Base-by-base conservation (phyloP, 1,140 invertebrate species). In the Paraescarpia echinospica region DNA sequence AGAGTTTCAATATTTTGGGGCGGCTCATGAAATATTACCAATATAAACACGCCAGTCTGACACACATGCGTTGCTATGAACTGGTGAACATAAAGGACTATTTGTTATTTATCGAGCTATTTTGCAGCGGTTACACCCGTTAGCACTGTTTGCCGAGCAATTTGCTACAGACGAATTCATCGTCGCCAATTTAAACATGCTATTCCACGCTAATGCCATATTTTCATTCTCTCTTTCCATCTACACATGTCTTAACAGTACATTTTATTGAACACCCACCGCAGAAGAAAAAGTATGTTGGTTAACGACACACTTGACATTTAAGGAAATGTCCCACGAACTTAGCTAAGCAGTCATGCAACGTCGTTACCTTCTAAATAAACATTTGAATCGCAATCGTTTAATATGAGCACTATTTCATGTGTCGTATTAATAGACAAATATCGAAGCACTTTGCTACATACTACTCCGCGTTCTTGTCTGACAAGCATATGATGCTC, bases 401-500 rank as follows among this genome's bases (percentile, higher is more conserved):
- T 77, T 77, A 77, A 12, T 22, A 77, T 77, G 27, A 27, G 22
- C 59, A 77, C 59, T 31, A 77, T 77, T 77, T 77, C 41, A 31
- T 31, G 59, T 77, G 59, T 77, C 59, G 59, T 77, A 77, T 77
- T 77, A 77, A 77, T 77, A 77, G 59, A 77, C 59, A 77, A 77
- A 77, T 77, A 31, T 77, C 59, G 59, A 77, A 14, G 18, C 59
- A 77, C 59, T 6, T 77, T 77, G 59, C 22, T 77, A 77, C 59
- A 77, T 77, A 77, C 59, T 77, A 77, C 9, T 77, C 59, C 59
- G 59, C 59, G 59, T 77, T 77, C 59, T 77, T 77, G 59, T 77
- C 59, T 77, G 59, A 77, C 59, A 77, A 77, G 59, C 59, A 77
- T 77, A 77, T 77, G 59, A 77, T 77, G 59, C 59, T 77, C 59